These are phyloP conservation scores for Macrosteles quadrilineatus DNA, from an alignment of 1,140 invertebrate genomes.

Conservation along the genomic window DNA sequence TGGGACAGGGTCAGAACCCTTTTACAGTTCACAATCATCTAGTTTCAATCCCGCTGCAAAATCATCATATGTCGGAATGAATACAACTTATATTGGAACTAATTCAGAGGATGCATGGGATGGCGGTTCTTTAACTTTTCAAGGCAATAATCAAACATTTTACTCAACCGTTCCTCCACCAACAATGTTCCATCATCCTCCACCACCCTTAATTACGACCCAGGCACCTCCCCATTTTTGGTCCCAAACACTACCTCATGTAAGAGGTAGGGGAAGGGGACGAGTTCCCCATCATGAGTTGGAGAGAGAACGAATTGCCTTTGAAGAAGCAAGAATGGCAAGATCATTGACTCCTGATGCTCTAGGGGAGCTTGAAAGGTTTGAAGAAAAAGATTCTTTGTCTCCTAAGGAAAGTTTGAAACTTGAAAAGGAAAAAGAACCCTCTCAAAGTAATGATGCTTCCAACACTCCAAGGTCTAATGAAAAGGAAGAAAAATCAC, in stretches of 20 bases:
- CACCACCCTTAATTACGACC: background rate
- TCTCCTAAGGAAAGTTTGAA: background rate
- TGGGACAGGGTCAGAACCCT: slow-evolving; percentile 21
- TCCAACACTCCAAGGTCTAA: too few species aligned
- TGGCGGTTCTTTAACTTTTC: slow-evolving; percentile 54
- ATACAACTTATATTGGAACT: slow-evolving; percentile 40
- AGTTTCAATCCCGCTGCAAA: slow-evolving; percentile 23
- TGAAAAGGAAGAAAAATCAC: too few species aligned
- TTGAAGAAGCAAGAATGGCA: slow-evolving; percentile 39
- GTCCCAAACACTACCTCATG: slow-evolving; percentile 54
- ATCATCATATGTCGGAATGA: slow-evolving; percentile 26
- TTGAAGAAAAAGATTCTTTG: background rate
- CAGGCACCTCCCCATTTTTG: slow-evolving; percentile 48
- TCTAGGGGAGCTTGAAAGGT: background rate
- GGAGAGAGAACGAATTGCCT: slow-evolving; percentile 41
- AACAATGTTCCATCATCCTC: slow-evolving; percentile 36
- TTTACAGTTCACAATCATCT: too few species aligned
- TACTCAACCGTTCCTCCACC: slow-evolving; percentile 9
- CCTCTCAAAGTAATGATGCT: background rate
- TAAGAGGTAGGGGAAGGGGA: slow-evolving; percentile 54
- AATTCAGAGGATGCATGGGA: slow-evolving; percentile 54
- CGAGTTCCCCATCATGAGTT: slow-evolving; percentile 53
- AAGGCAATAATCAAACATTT: slow-evolving; percentile 40
- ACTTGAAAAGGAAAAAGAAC: background rate
- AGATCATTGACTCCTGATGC: slow-evolving; percentile 56